Evolutionary conservation across 2,888 invertebrate species (phyloP).

Genomic region (Aporophyla nigra): DNA sequence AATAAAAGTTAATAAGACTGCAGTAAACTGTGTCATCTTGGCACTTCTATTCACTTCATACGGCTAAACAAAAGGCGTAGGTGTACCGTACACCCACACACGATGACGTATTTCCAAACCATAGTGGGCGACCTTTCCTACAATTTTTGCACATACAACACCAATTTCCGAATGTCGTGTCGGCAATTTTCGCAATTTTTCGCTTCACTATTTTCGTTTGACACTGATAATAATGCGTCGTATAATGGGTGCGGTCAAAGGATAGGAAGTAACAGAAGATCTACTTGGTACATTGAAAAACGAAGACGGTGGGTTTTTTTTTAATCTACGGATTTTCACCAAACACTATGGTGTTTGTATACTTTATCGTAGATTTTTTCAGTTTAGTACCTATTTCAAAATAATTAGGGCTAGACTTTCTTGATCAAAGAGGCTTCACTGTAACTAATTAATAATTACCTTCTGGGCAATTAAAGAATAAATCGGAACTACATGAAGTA

Average conservation of each 20-base stretch:
- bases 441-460: too few species aligned
- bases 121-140: slow-evolving; percentile 36
- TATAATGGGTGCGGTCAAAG: slow-evolving; percentile 25
- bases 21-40: slow-evolving; percentile 22
- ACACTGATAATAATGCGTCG: slow-evolving; percentile 51
- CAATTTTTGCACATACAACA: slow-evolving; percentile 17
- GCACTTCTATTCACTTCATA: slow-evolving; percentile 7
- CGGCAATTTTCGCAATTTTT: slow-evolving; percentile 50
- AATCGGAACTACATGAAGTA: too few species aligned
- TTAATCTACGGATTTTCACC: too few species aligned
- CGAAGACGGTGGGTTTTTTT: too few species aligned
- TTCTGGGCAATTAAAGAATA: too few species aligned
- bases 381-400: too few species aligned
- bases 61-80: slow-evolving; percentile 32
- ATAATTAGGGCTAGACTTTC: too few species aligned
- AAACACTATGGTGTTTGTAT: not conserved
- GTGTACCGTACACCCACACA: slow-evolving; percentile 41
- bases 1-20: slow-evolving; percentile 25
- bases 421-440: too few species aligned
- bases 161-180: slow-evolving; percentile 34
- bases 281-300: not conserved
- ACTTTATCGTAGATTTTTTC: not conserved
- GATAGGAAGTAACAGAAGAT: slow-evolving; percentile 20
- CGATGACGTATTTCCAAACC: slow-evolving; percentile 36
- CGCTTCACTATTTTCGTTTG: slow-evolving; percentile 59